Percentiles rank a stretch among this genome's conserved stretches.
These are phyloP conservation scores for Pediacus dermestoides DNA, from an alignment of 2,888 invertebrate genomes.

Conservation along the genomic window DNA sequence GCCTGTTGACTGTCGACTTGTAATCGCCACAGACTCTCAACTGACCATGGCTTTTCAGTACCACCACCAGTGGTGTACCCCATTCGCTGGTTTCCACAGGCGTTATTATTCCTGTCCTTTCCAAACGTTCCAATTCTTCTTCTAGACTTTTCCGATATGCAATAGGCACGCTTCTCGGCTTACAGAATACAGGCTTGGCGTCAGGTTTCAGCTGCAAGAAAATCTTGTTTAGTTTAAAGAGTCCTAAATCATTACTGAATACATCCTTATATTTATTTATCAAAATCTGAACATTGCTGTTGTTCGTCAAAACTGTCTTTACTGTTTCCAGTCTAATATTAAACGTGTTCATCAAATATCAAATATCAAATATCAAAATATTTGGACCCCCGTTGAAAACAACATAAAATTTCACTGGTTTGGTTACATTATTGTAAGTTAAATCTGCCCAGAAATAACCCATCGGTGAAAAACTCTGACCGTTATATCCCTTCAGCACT, in stretches of 20 bases:
- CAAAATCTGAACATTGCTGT: not conserved
- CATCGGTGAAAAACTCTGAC: no score
- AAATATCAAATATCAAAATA: conserved; percentile 3
- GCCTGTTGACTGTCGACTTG: conserved; percentile 3
- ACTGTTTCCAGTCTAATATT: conserved; percentile 5
- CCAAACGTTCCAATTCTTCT: conserved; percentile 6
- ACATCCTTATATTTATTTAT: conserved; percentile 7
- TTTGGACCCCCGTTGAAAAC: conserved; percentile 7
- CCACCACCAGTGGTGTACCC: conserved; percentile 9
- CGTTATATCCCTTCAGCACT: conserved; percentile 7
- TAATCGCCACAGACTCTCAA: conserved; percentile 9
- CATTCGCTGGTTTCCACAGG: conserved; percentile 7
- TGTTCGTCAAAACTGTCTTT: not conserved
- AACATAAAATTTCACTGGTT: conserved; percentile 6
- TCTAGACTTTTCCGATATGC: conserved; percentile 9
- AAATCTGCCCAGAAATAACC: no score
- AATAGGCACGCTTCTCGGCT: conserved; percentile 8
- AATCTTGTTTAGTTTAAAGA: conserved; percentile 10
- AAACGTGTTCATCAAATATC: conserved; percentile 9
- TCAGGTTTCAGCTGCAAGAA: conserved; percentile 11
- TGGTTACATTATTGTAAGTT: not conserved
- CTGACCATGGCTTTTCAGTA: conserved; percentile 10
- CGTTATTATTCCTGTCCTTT: conserved; percentile 4
- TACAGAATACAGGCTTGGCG: conserved; percentile 10
- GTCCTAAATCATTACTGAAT: conserved; percentile 7